Base-by-base conservation (phyloP, 2,888 invertebrate species). In the Diabrotica balteata region DNA sequence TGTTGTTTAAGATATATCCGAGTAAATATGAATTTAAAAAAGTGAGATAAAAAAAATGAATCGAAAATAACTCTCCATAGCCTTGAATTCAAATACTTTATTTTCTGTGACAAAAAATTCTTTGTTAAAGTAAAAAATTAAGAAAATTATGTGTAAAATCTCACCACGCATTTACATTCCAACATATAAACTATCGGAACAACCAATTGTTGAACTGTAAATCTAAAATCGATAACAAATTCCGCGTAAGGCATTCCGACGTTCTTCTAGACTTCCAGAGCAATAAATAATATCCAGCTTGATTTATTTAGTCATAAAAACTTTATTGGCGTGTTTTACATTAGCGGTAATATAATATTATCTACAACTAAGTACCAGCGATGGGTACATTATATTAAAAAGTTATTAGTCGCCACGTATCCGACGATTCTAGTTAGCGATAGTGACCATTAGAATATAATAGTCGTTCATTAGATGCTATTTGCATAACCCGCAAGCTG, bases 361-460 rank as follows among this genome's bases (percentile, higher is more conserved):
- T 50, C 54, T 46, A 49, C 62, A 55, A 63, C 50, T 45, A 54
- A 67, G 49, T 59, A 59, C 55, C 63, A 63, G 58, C 57, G 47
- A 63, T 63, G 43, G 47, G 32, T 17, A 57, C 59, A 59, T 54
- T 63, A 59, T 63, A 67, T 67, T 63, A 59, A 67, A 67, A 63
- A 63, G 53, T 67, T 67, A 59, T 63, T 67, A 67, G 63, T 55
- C 63, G 67, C 67, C 59, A 67, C 59, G 59, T 63, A 63, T 63
- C 46, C 54, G 63, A 45, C 50, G 67, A 66, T 68, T 47, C 46
- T 57, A 42, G 9, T 61, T 49, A 53, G 51, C 55, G 63, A 69
- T 71, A 67, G 66, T 50, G 58, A 51, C 60, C 61, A 69, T 67
- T 71, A 71, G 65, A 69, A 67, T 67, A 66, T 66, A 71, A 71